Conservation (phyloP, 2,113 vertebrate genomes). For the Ictidomys tridecemlineatus region DNA sequence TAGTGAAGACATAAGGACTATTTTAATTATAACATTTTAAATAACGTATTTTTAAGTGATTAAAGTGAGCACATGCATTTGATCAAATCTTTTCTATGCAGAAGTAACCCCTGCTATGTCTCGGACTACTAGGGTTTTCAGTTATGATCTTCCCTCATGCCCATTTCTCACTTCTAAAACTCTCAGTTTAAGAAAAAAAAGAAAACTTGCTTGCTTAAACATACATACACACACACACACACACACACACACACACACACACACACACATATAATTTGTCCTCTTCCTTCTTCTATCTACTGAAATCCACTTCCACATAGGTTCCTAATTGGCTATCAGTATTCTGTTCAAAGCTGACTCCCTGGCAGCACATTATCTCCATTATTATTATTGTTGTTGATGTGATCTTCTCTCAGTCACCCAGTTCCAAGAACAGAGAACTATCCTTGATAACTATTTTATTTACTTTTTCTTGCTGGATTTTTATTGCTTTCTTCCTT, state of each 20-base stretch:
- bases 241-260: too few relatives aligned
- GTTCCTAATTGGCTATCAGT: neutral
- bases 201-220: neutral
- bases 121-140: neutral
- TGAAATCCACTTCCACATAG: neutral
- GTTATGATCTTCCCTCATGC: neutral
- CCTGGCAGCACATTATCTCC: accelerated
- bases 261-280: neutral
- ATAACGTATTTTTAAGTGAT: neutral
- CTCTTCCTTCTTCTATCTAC: neutral
- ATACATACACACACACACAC: too few relatives aligned
- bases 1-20: neutral
- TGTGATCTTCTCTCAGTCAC: neutral
- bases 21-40: neutral
- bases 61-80: neutral
- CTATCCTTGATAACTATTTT: neutral
- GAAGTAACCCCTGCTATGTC: neutral
- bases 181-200: neutral
- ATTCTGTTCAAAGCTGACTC: neutral
- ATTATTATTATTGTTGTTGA: neutral
- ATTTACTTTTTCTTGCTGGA: neutral
- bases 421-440: neutral
- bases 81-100: neutral
- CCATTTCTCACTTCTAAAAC: neutral
- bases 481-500: neutral